Conservation (phyloP, 2,888 invertebrate species). For the Diplazon laetatorius region DNA sequence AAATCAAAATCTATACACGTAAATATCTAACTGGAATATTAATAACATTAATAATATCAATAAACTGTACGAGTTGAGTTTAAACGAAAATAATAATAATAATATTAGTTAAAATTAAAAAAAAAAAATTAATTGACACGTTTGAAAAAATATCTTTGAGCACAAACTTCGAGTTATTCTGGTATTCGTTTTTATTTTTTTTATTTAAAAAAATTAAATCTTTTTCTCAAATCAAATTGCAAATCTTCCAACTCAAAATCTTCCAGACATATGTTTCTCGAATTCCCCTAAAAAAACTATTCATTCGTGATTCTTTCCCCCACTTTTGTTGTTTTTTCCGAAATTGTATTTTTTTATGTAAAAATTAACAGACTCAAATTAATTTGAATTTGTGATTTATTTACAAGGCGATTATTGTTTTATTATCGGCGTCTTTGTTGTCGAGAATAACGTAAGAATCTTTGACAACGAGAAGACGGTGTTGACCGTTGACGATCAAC, state of each 20-base stretch:
- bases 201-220: not conserved
- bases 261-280: too few relatives aligned
- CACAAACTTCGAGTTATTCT: conserved; percentile 20
- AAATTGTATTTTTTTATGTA: too few relatives aligned
- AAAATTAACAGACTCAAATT: not conserved
- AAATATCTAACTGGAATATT: conserved; percentile 18
- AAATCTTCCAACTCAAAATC: too few relatives aligned
- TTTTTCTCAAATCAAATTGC: too few relatives aligned
- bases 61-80: not conserved
- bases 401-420: conserved; percentile 62
- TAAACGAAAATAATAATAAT: not conserved
- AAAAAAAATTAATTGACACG: conserved; percentile 14
- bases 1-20: conserved; percentile 27
- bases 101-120: conserved; percentile 15
- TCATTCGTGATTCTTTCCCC: too few relatives aligned
- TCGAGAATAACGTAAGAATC: conserved; percentile 85
- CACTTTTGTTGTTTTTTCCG: too few relatives aligned
- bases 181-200: conserved; percentile 6
- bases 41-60: conserved; percentile 21
- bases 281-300: not conserved
- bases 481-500: conserved; percentile 85
- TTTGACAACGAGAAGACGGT: conserved; percentile 84
- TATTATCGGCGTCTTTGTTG: conserved; percentile 70
- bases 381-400: not conserved
- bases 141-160: conserved; percentile 45